Conservation (phyloP, 1,140 invertebrate species). For the Anoplolepis gracilipes region DNA sequence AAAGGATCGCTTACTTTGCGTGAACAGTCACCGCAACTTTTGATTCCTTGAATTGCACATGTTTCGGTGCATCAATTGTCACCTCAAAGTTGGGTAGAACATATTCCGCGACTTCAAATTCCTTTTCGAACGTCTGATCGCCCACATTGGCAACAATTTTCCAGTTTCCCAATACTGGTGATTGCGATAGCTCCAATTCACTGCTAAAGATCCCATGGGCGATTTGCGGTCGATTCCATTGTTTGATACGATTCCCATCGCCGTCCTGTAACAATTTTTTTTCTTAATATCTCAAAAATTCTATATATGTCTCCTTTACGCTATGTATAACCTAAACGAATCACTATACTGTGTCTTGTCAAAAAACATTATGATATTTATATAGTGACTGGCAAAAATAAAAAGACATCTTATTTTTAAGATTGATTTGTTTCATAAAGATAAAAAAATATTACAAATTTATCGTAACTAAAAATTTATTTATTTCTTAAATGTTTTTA, state of each 20-base stretch:
- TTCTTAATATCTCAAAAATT: not conserved
- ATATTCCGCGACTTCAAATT: constrained; percentile 95
- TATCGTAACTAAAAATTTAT: too few species aligned
- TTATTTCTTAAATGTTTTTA: too few species aligned
- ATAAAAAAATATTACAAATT: too few species aligned
- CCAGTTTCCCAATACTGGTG: constrained; percentile 97
- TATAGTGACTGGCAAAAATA: too few species aligned
- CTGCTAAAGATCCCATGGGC: constrained; percentile 92
- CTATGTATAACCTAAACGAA: not conserved
- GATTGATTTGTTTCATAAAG: too few species aligned
- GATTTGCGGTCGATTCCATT: constrained; percentile 90
- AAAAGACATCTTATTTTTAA: too few species aligned
- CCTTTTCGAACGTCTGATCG: constrained; percentile 90
- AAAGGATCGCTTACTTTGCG: constrained; percentile 90
- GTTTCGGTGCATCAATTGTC: constrained; percentile 91
- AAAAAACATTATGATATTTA: not conserved
- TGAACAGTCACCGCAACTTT: constrained; percentile 92
- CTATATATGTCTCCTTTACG: too few species aligned
- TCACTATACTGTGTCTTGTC: not conserved
- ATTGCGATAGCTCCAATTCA: constrained; percentile 92
- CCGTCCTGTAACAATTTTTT: constrained; percentile 87
- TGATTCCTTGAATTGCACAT: constrained; percentile 92
- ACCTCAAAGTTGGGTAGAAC: constrained; percentile 97
- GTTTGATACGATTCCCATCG: constrained; percentile 92
- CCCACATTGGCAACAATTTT: constrained; percentile 89